Base-by-base conservation (phyloP, 1,140 invertebrate species). In the Pissodes strobi region DNA sequence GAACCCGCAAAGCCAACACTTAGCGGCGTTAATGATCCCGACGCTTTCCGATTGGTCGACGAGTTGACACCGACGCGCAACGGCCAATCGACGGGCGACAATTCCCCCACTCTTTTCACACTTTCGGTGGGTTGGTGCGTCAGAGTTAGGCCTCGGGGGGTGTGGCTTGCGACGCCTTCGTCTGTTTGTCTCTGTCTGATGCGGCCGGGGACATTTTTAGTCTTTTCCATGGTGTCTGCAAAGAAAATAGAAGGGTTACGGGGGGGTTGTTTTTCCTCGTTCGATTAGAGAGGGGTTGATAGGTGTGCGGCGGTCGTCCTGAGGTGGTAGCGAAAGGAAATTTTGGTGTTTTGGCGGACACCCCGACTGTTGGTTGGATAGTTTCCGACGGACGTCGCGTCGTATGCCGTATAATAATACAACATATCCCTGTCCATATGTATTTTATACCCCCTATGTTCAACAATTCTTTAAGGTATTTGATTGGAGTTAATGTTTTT, bases 71-170 rank as follows among this genome's bases (percentile, higher is more conserved):
- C 60, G 60, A 63, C 60, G 51, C 60, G 39, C 25, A 49, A 55
- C 52, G 68, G 61, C 75, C 74, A 76, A 75, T 75, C 62, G 66
- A 17, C 18, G 30, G 72, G 75, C 75, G 74, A 72, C 71, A 74
- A 69, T 64, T 49, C 69, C 71, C 75, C 75, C 75, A 69, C 75
- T 66, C 64, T 71, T 75, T 75, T 75, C 72, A 74, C 75, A 75
- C 73, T 71, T 56, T 74, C 56, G 68, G 75, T 74, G 74, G 75
- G 75, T 72, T 63, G 73, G 75, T 72, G 72, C 71, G 71, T 68
- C 63, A 66, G 63, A 70, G 74, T 76, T 75, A 76, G 73, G 73
- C 74, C 74, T 76, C 69, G 64, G 58, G 68, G 74, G 74, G 74
- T 73, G 74, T 75, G 74, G 68, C 72, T 71, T 55, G 67, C 66